phyloP scores from a whole-genome alignment of 2,113 vertebrate species.

The Chelonoidis abingdonii region DNA sequence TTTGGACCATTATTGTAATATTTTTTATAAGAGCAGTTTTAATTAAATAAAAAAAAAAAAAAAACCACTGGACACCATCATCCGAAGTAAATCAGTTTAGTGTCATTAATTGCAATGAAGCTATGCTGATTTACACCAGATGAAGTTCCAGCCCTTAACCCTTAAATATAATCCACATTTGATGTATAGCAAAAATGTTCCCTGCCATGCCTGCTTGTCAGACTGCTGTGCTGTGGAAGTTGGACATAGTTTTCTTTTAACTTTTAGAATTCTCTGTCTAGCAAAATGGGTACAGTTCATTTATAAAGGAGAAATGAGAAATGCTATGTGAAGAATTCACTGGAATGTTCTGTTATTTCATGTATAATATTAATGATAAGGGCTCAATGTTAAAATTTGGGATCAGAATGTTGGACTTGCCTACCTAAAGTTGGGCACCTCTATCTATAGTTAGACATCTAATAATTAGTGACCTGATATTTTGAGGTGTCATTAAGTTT shows the following conservation, averaged over 20 bases:
- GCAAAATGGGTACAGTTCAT: neutral
- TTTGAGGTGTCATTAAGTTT: neutral
- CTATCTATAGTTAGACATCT: neutral
- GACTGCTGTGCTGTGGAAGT: neutral
- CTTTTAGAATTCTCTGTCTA: neutral
- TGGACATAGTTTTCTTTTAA: neutral
- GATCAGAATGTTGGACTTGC: neutral
- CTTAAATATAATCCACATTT: fast-evolving
- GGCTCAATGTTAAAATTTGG: neutral
- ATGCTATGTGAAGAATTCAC: neutral
- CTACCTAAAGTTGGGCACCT: neutral
- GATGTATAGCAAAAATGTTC: neutral
- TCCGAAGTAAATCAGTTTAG: neutral
- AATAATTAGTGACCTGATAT: neutral
- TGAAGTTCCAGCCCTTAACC: neutral
- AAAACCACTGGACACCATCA: neutral
- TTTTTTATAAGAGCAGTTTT: neutral
- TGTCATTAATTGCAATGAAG: neutral
- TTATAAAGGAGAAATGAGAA: neutral
- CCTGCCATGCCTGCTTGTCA: neutral
- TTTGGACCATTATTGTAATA: neutral
- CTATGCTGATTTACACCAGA: fast-evolving
- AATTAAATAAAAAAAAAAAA: neutral
- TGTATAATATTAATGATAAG: neutral
- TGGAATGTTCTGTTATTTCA: neutral